Percentiles rank a stretch among this genome's conserved stretches.
Conservation (phyloP, 2,888 invertebrate species). For the Subacronicta megacephala region DNA sequence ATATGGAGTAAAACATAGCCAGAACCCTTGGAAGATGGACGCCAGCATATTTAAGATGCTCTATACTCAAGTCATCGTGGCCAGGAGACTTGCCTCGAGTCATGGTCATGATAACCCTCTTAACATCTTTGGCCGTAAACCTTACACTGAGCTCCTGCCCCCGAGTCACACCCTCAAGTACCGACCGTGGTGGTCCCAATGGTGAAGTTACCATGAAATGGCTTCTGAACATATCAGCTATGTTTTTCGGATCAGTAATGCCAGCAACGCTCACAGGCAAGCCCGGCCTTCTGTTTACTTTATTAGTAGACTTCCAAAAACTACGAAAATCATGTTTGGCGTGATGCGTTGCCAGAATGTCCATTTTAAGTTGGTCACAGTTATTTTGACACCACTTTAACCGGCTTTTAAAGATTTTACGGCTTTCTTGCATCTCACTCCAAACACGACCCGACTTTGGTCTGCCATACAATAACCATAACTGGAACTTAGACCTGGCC, state of each 20-base stretch:
- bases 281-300: constrained; percentile 16
- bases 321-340: constrained; percentile 6
- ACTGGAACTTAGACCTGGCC: constrained; percentile 31
- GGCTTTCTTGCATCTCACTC: constrained; percentile 21
- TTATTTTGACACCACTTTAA: constrained; percentile 40
- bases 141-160: neutral
- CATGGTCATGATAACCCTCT: constrained; percentile 8
- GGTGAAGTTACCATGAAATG: constrained; percentile 6
- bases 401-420: constrained; percentile 32
- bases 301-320: constrained; percentile 22
- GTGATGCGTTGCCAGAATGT: constrained; percentile 18
- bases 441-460: constrained; percentile 6
- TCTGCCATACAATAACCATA: constrained; percentile 9
- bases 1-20: constrained; percentile 13
- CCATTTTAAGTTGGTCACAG: constrained; percentile 8
- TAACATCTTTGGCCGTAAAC: neutral
- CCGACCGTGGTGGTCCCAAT: neutral
- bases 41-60: constrained; percentile 34
- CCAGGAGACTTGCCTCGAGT: constrained; percentile 44
- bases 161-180: neutral
- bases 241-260: constrained; percentile 15
- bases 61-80: constrained; percentile 41
- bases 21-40: neutral
- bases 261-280: constrained; percentile 36
- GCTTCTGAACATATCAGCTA: constrained; percentile 23